Evolutionary conservation across 2,797 vertebrate genomes (phyloP), one percentile per base, ranked within the genome.

Genomic region (Pogoniulus pusillus): DNA sequence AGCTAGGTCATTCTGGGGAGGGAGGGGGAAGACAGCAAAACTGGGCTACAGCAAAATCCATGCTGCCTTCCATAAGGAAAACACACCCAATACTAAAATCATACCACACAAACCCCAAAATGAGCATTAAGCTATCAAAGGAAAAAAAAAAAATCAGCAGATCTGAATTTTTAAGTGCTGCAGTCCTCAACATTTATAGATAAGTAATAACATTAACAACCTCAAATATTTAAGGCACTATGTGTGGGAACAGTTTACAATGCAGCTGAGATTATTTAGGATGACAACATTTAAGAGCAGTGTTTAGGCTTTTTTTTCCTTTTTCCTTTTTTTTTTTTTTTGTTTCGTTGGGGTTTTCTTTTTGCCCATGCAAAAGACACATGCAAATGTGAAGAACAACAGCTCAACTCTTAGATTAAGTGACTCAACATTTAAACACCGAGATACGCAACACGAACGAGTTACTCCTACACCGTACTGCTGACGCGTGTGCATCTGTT

Each of bases 181-280:
- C 98, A 99, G 98, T 99, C 98, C 98, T 98, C 98, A 98, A 99
- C 99, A 98, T 98, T 98, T 98, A 98, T 98, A 98, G 96, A 97
- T 98, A 98, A 98, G 98, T 98, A 99, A 98, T 98, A 99, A 99
- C 98, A 98, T 99, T 98, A 99, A 99, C 98, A 98, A 99, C 98
- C 98, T 99, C 98, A 98, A 98, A 99, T 99, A 99, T 99, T 99
- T 99, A 99, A 99, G 99, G 99, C 99, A 99, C 99, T 99, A 99
- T 99, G 99, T 99, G 98, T 99, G 98, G 98, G 97, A 99, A 99
- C 98, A 97, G 97, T 98, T 98, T 98, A 99, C 98, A 98, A 99
- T 98, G 99, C 98, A 99, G 98, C 98, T 97, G 97, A 98, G 98
- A 98, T 98, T 98, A 98, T 99, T 99, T 97, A 98, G 98, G 98